These are phyloP conservation scores for Cepaea hortensis DNA, from an alignment of 2,888 invertebrate genomes.

Conservation along the genomic window DNA sequence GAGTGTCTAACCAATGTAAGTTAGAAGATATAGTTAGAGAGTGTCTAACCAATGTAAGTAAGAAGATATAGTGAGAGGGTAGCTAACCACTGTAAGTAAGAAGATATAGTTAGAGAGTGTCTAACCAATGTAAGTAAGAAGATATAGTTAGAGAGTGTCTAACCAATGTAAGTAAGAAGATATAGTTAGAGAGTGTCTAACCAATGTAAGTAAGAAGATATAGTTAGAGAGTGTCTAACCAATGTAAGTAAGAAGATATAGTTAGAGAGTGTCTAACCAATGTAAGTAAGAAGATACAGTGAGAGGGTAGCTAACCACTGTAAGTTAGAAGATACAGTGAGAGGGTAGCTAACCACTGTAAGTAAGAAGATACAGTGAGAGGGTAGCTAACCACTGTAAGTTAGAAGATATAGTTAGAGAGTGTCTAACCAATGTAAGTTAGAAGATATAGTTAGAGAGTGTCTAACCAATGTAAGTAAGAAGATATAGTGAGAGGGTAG, in stretches of 20 bases:
- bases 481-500: conserved; percentile 35
- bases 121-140: conserved; percentile 49
- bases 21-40: background rate
- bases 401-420: conserved; percentile 8
- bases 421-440: conserved; percentile 52
- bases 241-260: conserved; percentile 37
- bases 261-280: conserved; percentile 49
- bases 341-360: conserved; percentile 53
- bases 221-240: conserved; percentile 48
- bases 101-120: conserved; percentile 35
- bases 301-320: conserved; percentile 52
- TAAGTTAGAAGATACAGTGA: background rate
- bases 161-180: conserved; percentile 44
- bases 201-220: conserved; percentile 45
- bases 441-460: conserved; percentile 17
- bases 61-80: conserved; percentile 14
- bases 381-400: conserved; percentile 54
- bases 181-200: conserved; percentile 45
- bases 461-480: conserved; percentile 51
- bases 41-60: conserved; percentile 52
- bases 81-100: conserved; percentile 51
- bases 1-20: conserved; percentile 54
- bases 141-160: conserved; percentile 43
- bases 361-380: background rate
- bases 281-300: conserved; percentile 29